Percentiles rank a stretch among this genome's conserved stretches.
phyloP scores from a whole-genome alignment of 2,113 vertebrate species.

The Mesitornis unicolor region DNA sequence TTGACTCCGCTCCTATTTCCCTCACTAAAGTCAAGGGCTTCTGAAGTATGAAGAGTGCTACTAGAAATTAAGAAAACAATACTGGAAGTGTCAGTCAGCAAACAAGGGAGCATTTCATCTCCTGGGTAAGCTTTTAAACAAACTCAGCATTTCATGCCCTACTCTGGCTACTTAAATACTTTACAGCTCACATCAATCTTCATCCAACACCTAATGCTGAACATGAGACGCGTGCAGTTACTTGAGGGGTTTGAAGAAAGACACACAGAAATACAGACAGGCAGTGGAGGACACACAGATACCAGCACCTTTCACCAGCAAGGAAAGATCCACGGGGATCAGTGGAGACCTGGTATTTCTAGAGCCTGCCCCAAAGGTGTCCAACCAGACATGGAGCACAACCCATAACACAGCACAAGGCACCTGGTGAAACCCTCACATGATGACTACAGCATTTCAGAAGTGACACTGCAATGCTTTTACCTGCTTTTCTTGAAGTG shows the following conservation, averaged over 20 bases:
- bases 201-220: neutral
- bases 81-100: neutral
- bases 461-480: neutral
- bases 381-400: neutral
- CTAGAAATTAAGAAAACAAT: neutral
- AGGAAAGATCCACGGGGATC: neutral
- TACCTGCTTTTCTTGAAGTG: neutral
- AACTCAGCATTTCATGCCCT: neutral
- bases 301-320: too few species aligned
- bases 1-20: neutral
- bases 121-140: neutral
- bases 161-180: neutral
- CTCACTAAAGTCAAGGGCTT: neutral
- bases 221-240: neutral
- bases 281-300: neutral
- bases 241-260: neutral
- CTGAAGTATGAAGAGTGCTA: neutral
- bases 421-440: rapidly evolving
- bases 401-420: too few species aligned
- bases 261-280: neutral
- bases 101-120: neutral
- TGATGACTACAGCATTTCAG: neutral
- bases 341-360: neutral
- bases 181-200: neutral
- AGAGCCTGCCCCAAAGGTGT: neutral